phyloP scores from a whole-genome alignment of 2,888 invertebrate species.

The Zaprionus lineosus region DNA sequence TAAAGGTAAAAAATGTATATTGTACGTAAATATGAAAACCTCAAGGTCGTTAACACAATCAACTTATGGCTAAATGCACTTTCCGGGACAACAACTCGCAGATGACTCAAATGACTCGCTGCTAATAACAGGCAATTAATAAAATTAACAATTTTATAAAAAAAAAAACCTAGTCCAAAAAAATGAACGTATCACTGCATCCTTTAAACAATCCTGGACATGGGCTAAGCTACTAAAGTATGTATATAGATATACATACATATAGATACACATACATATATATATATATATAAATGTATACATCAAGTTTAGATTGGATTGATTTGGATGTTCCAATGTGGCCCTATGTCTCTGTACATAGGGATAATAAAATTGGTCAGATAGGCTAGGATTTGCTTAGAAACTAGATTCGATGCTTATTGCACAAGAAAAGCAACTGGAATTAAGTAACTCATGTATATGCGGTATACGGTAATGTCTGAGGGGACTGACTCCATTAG shows the following conservation, averaged over 20 bases:
- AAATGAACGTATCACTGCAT: too few species aligned
- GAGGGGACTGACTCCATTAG: conserved; percentile 28
- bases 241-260: not conserved
- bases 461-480: not conserved
- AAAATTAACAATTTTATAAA: conserved; percentile 20
- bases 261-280: not conserved
- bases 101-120: conserved; percentile 16
- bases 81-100: conserved; percentile 36
- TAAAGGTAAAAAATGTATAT: not conserved
- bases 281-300: too few species aligned
- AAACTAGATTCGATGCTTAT: conserved; percentile 61
- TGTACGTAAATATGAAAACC: conserved; percentile 6
- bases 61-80: conserved; percentile 36
- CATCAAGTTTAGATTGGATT: too few species aligned
- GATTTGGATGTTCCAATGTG: too few species aligned
- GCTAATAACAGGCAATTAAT: conserved; percentile 30
- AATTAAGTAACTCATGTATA: conserved; percentile 21
- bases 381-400: conserved; percentile 41
- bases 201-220: too few species aligned
- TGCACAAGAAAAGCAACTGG: conserved; percentile 46
- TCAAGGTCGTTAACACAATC: conserved; percentile 26
- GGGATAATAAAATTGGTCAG: conserved; percentile 57
- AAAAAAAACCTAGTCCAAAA: not conserved
- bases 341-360: not conserved
- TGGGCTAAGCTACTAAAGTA: too few species aligned